Percentiles rank a stretch among this genome's conserved stretches.
These are phyloP conservation scores for Chloroclystis v-ata DNA, from an alignment of 2,888 invertebrate species.

Conservation along the genomic window DNA sequence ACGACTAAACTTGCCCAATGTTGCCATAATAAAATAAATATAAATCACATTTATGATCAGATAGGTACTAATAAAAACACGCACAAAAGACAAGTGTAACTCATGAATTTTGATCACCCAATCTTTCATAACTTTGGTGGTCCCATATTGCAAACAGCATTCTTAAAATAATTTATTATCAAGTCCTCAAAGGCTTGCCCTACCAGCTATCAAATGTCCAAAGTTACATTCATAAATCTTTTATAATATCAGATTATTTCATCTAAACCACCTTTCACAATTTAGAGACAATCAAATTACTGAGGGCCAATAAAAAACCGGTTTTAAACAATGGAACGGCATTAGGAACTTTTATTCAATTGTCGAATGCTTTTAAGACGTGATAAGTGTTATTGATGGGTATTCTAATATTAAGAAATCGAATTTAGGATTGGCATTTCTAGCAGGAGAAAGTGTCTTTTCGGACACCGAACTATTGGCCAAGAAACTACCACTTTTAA, in stretches of 20 bases:
- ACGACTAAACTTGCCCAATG: too few relatives aligned
- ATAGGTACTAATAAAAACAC: too few relatives aligned
- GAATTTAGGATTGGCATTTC: too few relatives aligned
- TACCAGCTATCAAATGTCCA: neutral
- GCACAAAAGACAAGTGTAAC: neutral
- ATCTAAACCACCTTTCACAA: conserved; percentile 14
- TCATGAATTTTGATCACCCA: neutral
- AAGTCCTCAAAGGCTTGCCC: neutral
- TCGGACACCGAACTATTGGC: too few relatives aligned
- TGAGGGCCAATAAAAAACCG: conserved; percentile 18
- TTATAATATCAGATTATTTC: conserved; percentile 14
- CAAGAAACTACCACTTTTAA: too few relatives aligned
- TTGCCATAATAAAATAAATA: too few relatives aligned
- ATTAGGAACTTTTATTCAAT: conserved; percentile 29
- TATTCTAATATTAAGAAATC: conserved; percentile 14
- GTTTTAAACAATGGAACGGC: conserved; percentile 29
- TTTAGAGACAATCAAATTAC: conserved; percentile 17
- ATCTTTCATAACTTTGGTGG: neutral
- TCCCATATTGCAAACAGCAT: too few relatives aligned
- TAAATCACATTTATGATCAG: too few relatives aligned
- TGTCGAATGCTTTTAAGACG: conserved; percentile 29
- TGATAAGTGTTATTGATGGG: conserved; percentile 25
- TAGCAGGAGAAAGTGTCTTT: too few relatives aligned
- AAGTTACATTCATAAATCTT: conserved; percentile 1
- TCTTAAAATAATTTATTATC: too few relatives aligned